Evolutionary conservation across 2,888 invertebrate species (phyloP).

Genomic region (Oscheius sp.): DNA sequence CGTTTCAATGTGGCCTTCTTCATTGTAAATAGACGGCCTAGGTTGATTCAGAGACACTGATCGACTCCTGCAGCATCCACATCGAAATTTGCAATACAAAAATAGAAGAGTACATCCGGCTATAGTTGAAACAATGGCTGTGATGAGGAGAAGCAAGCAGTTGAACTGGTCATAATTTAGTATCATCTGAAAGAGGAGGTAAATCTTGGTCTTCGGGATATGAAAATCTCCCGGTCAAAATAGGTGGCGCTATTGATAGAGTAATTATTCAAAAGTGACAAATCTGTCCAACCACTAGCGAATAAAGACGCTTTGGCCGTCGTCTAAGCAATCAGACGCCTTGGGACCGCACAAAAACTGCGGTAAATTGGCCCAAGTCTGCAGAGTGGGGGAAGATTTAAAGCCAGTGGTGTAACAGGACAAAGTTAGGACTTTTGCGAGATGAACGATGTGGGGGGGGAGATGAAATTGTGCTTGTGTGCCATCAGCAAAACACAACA

Average conservation of each 20-base stretch:
- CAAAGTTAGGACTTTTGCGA: background rate
- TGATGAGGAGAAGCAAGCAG: conserved; percentile 44
- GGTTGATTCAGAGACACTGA: conserved; percentile 12
- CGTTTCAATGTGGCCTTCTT: conserved; percentile 7
- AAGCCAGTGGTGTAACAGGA: conserved; percentile 3
- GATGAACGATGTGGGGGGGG: background rate
- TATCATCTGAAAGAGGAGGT: conserved; percentile 14
- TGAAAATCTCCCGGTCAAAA: conserved; percentile 9
- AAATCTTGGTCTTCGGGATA: background rate
- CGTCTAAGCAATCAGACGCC: conserved; percentile 15
- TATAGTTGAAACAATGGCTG: conserved; percentile 34
- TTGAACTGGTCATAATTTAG: conserved; percentile 45
- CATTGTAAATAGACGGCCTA: background rate
- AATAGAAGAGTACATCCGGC: conserved; percentile 39
- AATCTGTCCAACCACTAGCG: conserved; percentile 1
- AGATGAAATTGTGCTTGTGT: background rate
- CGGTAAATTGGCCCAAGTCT: conserved; percentile 13
- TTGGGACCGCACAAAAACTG: conserved; percentile 19
- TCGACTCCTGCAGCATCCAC: conserved; percentile 41
- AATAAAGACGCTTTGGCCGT: background rate
- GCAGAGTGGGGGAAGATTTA: conserved; percentile 5
- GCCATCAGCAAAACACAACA: conserved; percentile 8
- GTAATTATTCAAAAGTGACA: conserved; percentile 30
- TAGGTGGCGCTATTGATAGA: conserved; percentile 3
- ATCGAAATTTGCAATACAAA: conserved; percentile 44